Evolutionary conservation across 2,797 vertebrate species (phyloP).

Genomic region (Linurgus olivaceus): DNA sequence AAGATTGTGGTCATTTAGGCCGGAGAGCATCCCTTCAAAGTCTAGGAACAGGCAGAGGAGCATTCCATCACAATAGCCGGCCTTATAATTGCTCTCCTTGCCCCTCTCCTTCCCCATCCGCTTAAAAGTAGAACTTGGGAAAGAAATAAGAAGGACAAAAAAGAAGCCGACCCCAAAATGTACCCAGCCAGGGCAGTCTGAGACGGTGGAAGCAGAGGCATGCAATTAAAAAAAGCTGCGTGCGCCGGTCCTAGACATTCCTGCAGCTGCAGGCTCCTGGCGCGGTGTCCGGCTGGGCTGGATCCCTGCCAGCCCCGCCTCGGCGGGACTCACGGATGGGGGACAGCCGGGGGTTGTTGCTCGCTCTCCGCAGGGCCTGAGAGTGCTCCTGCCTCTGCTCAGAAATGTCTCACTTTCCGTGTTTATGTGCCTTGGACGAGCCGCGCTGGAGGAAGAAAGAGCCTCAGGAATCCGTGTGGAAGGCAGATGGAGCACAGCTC

Average conservation of each 20-base stretch:
- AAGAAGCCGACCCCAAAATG: neutral
- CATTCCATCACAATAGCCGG: neutral
- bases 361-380: accelerated
- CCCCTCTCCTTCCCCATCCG: neutral
- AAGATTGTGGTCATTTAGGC: neutral
- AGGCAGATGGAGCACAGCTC: neutral
- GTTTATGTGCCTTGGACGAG: neutral
- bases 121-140: neutral
- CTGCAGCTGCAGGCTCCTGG: conserved; percentile 62
- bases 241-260: conserved; percentile 54
- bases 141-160: neutral
- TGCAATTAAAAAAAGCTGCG: conserved; percentile 48
- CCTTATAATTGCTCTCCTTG: neutral
- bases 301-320: conserved; percentile 10
- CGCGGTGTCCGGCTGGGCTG: conserved; percentile 30
- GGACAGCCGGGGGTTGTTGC: neutral
- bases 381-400: neutral
- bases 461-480: neutral
- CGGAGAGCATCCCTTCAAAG: neutral
- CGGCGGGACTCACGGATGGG: neutral
- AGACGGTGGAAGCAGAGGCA: conserved; percentile 7
- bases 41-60: neutral
- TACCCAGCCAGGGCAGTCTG: neutral
- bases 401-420: neutral
- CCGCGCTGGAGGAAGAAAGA: neutral